Conservation (phyloP, 2,113 vertebrate species). For the Arenaria interpres region DNA sequence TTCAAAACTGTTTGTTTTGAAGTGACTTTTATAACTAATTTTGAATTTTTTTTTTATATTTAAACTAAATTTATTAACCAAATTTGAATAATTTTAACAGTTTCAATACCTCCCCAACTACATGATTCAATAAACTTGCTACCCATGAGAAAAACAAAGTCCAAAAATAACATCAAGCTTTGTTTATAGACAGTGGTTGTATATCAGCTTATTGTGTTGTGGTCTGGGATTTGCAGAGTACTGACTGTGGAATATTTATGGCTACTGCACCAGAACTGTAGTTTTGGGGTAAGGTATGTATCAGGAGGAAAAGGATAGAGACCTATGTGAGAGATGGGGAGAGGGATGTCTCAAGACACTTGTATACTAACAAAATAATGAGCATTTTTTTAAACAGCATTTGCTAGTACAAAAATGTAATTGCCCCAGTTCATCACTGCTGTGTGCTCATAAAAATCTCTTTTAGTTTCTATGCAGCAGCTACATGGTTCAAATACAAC, state of each 20-base stretch:
- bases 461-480: neutral
- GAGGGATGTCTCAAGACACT: fast-evolving
- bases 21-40: neutral
- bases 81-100: neutral
- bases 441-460: neutral
- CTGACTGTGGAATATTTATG: neutral
- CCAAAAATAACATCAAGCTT: neutral
- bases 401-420: neutral
- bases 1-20: neutral
- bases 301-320: neutral
- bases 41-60: neutral
- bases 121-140: neutral
- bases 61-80: neutral
- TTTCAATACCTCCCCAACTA: neutral
- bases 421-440: neutral
- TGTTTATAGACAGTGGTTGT: neutral
- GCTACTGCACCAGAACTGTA: neutral
- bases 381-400: neutral
- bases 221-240: neutral
- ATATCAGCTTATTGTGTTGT: neutral
- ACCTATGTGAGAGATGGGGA: neutral
- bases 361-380: neutral
- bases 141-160: neutral
- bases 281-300: neutral
- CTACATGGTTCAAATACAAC: neutral